A percentile compares a stretch with the other conserved stretches of the same genome.
These are phyloP conservation scores for Simalia tracyae DNA, from an alignment of 2,797 vertebrate genomes.

Conservation along the genomic window DNA sequence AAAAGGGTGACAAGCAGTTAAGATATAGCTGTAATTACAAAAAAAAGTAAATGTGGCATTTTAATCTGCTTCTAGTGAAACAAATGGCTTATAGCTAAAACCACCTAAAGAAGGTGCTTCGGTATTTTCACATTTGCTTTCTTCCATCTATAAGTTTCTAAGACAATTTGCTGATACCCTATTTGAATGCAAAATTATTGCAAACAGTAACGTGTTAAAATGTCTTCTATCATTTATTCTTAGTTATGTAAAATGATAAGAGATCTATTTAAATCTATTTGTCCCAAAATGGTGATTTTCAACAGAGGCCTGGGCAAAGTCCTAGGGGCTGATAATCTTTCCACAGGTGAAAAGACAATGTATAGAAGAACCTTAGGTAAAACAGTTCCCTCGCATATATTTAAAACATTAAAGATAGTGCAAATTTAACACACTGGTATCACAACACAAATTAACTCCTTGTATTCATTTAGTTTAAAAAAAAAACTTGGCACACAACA, in stretches of 20 bases:
- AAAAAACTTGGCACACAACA: conserved; percentile 89
- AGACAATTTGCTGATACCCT: conserved; percentile 45
- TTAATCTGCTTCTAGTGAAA: conserved; percentile 43
- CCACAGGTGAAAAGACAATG: conserved; percentile 78
- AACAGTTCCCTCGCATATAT: conserved; percentile 80
- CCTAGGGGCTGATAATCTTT: conserved; percentile 75
- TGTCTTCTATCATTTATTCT: conserved; percentile 59
- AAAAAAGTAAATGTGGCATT: conserved; percentile 37
- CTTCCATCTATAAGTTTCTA: conserved; percentile 62
- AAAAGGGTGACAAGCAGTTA: conserved; percentile 52
- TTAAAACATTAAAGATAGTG: conserved; percentile 84
- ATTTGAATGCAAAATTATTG: conserved; percentile 71
- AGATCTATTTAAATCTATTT: conserved; percentile 77
- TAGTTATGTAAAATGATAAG: conserved; percentile 60
- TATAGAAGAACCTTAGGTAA: conserved; percentile 75
- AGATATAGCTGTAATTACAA: conserved; percentile 41
- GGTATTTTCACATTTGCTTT: conserved; percentile 56
- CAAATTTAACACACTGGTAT: conserved; percentile 85
- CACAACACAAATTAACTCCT: conserved; percentile 80
- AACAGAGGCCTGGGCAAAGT: conserved; percentile 72
- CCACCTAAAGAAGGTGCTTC: conserved; percentile 40
- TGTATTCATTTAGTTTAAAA: conserved; percentile 70
- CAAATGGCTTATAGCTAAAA: conserved; percentile 53
- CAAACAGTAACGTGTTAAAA: conserved; percentile 54
- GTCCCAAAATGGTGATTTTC: conserved; percentile 73